A percentile compares a stretch with the other conserved stretches of the same genome.
These are phyloP conservation scores for Agonopterix alstromeriana DNA, from an alignment of 2,888 invertebrate species.

Conservation along the genomic window DNA sequence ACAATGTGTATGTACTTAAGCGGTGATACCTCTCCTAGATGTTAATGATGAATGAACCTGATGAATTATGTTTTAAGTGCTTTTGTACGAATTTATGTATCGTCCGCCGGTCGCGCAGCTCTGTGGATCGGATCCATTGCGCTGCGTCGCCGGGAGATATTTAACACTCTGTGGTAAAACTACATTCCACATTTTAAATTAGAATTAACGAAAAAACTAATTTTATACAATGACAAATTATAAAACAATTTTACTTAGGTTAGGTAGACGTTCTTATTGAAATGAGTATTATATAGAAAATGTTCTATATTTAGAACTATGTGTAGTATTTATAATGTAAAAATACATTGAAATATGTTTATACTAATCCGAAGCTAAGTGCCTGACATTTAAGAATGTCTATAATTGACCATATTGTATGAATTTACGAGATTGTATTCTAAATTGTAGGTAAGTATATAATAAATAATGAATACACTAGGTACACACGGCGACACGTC, in stretches of 20 bases:
- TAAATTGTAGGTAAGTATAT: neutral
- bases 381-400: constrained; percentile 15
- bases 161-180: neutral
- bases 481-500: no score
- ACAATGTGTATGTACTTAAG: constrained; percentile 16
- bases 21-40: constrained; percentile 2
- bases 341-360: neutral
- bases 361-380: constrained; percentile 14
- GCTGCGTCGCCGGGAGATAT: no score
- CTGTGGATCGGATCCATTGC: no score
- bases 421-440: neutral
- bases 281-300: neutral
- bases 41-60: no score
- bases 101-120: neutral
- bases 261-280: constrained; percentile 5
- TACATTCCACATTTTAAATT: neutral
- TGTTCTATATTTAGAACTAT: neutral
- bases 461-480: neutral
- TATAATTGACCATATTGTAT: constrained; percentile 2
- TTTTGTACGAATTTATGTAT: constrained; percentile 1
- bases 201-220: neutral
- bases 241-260: constrained; percentile 1
- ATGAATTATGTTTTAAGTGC: neutral
- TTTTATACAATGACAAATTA: constrained; percentile 7
- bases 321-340: neutral